Percentiles rank a stretch among this genome's conserved stretches.
phyloP scores from a whole-genome alignment of 2,797 vertebrate species.

The Brotula barbata region DNA sequence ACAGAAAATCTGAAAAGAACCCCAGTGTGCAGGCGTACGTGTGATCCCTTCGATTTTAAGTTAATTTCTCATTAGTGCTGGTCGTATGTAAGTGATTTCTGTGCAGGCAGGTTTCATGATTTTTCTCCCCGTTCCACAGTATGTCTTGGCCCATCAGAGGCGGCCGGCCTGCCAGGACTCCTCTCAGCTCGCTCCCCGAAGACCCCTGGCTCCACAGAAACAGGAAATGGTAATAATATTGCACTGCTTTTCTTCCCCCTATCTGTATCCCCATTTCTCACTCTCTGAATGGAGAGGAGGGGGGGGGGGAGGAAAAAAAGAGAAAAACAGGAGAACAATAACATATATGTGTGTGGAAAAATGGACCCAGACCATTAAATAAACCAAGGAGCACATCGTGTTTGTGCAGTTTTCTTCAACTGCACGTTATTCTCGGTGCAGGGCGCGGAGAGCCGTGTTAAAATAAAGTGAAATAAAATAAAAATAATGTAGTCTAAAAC shows the following conservation, averaged over 20 bases:
- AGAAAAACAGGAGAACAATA: constrained; percentile 64
- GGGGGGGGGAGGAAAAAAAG: too few species aligned
- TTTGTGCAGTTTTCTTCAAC: constrained; percentile 46
- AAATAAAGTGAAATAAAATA: too few species aligned
- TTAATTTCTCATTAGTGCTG: constrained; percentile 64
- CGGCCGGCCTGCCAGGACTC: constrained; percentile 79
- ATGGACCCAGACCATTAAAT: constrained; percentile 47
- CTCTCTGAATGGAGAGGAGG: constrained; percentile 61
- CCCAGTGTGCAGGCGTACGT: constrained; percentile 38
- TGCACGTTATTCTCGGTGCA: neutral
- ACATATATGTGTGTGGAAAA: constrained; percentile 66
- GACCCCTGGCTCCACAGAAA: constrained; percentile 77
- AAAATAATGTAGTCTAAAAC: constrained; percentile 16
- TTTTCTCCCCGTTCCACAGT: constrained; percentile 76
- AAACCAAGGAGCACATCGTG: constrained; percentile 43
- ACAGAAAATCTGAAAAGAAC: constrained; percentile 43
- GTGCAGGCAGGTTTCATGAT: constrained; percentile 76
- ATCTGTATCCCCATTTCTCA: constrained; percentile 64
- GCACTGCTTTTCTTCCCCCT: constrained; percentile 77
- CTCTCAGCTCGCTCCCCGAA: constrained; percentile 80
- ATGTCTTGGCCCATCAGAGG: constrained; percentile 79
- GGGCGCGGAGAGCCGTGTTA: too few species aligned
- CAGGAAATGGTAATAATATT: constrained; percentile 89
- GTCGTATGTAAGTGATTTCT: constrained; percentile 62
- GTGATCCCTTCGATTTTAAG: constrained; percentile 62